phyloP scores from a whole-genome alignment of 2,113 vertebrate genomes.

The Excalfactoria chinensis region DNA sequence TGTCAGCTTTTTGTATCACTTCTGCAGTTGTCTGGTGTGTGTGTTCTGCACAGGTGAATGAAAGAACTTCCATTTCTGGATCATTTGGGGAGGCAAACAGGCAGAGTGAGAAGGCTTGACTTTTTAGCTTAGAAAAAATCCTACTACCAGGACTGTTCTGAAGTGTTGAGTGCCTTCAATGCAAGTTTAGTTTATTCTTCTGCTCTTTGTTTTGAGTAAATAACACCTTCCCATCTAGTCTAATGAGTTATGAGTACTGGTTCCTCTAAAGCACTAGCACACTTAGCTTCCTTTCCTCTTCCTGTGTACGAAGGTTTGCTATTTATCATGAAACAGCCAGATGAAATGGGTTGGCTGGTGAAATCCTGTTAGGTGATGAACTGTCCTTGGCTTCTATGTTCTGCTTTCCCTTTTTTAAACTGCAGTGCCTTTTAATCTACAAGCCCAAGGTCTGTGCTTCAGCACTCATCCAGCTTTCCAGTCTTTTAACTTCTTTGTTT shows the following conservation, averaged over 20 bases:
- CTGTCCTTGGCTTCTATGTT: background rate
- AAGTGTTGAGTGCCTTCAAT: background rate
- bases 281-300: background rate
- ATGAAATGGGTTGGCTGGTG: background rate
- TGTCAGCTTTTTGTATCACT: constrained; percentile 51
- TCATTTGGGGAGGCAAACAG: constrained; percentile 21
- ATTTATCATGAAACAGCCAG: background rate
- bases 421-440: fast-evolving
- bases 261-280: background rate
- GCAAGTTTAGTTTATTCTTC: background rate
- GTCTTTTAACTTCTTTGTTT: background rate
- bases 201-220: constrained; percentile 1
- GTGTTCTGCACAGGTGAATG: background rate
- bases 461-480: background rate
- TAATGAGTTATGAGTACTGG: background rate
- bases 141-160: background rate
- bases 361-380: background rate
- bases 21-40: constrained; percentile 37
- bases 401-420: background rate
- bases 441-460: background rate
- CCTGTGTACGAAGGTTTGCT: fast-evolving
- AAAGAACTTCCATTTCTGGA: constrained; percentile 66
- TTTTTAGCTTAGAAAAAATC: constrained; percentile 9
- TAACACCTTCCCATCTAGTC: background rate
- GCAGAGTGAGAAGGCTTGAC: background rate